Percentiles rank a stretch among this genome's conserved stretches.
phyloP scores from a whole-genome alignment of 2,888 invertebrate genomes.

The Dynastes grantii region DNA sequence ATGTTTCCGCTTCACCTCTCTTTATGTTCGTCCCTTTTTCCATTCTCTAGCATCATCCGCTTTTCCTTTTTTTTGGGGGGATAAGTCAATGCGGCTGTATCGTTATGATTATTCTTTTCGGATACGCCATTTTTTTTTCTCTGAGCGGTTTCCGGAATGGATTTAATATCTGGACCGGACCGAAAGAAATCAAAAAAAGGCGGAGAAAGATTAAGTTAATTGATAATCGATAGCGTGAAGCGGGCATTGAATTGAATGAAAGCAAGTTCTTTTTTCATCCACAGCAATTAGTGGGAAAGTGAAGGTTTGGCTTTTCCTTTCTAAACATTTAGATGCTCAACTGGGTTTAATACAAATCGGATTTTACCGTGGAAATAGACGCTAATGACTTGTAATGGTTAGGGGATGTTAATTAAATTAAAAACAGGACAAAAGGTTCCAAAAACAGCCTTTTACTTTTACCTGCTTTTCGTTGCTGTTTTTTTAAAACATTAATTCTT shows the following conservation, averaged over 20 bases:
- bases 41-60: background rate
- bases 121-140: conserved; percentile 5
- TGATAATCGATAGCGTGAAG: conserved; percentile 21
- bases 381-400: no score
- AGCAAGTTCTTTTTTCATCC: background rate
- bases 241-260: background rate
- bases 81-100: conserved; percentile 1
- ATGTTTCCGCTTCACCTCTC: background rate
- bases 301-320: background rate
- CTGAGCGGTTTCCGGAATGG: conserved; percentile 11
- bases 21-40: background rate
- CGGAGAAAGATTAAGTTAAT: conserved; percentile 10
- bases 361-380: no score
- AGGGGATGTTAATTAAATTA: no score
- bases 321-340: no score
- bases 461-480: no score
- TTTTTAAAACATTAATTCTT: no score
- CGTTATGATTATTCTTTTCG: conserved; percentile 24
- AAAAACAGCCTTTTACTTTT: no score
- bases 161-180: conserved; percentile 22
- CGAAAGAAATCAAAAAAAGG: conserved; percentile 12
- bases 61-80: background rate
- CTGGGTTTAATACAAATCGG: no score
- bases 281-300: conserved; percentile 14
- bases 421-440: no score